phyloP scores from a whole-genome alignment of 2,888 invertebrate genomes.

The Trachelus stipa region DNA sequence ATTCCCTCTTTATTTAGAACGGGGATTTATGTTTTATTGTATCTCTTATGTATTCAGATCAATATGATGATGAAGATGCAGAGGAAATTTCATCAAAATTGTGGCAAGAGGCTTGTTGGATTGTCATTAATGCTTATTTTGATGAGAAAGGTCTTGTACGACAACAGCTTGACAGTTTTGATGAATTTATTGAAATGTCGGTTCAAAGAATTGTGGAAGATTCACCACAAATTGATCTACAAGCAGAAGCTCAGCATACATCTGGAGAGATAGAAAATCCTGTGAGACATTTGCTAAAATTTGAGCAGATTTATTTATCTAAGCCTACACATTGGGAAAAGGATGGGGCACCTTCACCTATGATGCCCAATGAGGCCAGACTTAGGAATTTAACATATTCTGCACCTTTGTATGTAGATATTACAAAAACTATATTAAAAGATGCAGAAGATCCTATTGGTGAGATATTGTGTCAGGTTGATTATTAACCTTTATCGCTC shows the following conservation, averaged over 20 bases:
- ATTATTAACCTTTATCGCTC: background rate
- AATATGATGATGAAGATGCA: constrained; percentile 86
- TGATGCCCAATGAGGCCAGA: constrained; percentile 99
- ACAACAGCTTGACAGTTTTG: constrained; percentile 98
- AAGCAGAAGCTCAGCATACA: constrained; percentile 97
- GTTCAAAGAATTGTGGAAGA: constrained; percentile 99
- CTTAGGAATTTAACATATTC: constrained; percentile 97
- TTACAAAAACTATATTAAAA: constrained; percentile 94
- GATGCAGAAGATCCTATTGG: constrained; percentile 92
- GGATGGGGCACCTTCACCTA: constrained; percentile 98
- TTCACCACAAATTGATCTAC: constrained; percentile 96
- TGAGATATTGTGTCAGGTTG: constrained; percentile 12
- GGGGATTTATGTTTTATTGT: background rate
- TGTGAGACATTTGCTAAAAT: constrained; percentile 89
- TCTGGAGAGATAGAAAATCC: constrained; percentile 93
- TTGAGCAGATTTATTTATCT: constrained; percentile 98
- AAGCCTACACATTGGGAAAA: constrained; percentile 99
- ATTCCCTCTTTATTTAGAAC: background rate
- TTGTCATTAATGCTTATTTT: constrained; percentile 99
- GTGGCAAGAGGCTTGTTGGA: constrained; percentile 99
- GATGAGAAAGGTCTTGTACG: constrained; percentile 99
- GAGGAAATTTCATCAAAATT: constrained; percentile 98
- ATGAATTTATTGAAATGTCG: constrained; percentile 99
- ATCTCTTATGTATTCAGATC: constrained; percentile 24
- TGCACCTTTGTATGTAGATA: constrained; percentile 98